These are phyloP conservation scores for Leptopilina clavipes DNA, from an alignment of 1,140 invertebrate genomes.

Conservation along the genomic window DNA sequence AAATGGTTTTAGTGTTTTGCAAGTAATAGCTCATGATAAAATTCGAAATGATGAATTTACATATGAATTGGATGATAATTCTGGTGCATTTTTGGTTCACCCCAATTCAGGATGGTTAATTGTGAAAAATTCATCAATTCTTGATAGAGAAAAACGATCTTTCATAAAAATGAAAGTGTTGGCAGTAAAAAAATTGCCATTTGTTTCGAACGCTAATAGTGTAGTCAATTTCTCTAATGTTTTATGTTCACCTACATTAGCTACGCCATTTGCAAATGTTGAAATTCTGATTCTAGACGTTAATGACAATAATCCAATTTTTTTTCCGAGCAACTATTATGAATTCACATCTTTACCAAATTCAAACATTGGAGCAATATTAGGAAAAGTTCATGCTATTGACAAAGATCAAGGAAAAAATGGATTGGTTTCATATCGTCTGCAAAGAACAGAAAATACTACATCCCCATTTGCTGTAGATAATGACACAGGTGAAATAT, in stretches of 20 bases:
- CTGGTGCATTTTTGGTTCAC: slow-evolving; percentile 87
- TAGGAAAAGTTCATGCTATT: slow-evolving; percentile 85
- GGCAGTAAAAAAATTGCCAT: slow-evolving; percentile 81
- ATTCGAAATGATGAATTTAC: slow-evolving; percentile 89
- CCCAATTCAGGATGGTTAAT: slow-evolving; percentile 88
- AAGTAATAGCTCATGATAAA: slow-evolving; percentile 84
- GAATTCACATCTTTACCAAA: slow-evolving; percentile 83
- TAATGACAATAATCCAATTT: slow-evolving; percentile 91
- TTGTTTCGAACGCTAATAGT: slow-evolving; percentile 66
- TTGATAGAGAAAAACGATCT: slow-evolving; percentile 85
- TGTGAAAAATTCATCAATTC: slow-evolving; percentile 84
- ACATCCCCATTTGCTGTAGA: slow-evolving; percentile 84
- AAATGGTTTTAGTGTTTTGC: slow-evolving; percentile 83
- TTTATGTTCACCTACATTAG: slow-evolving; percentile 54
- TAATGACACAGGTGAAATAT: slow-evolving; percentile 81
- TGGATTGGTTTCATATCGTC: slow-evolving; percentile 84
- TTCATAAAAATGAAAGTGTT: slow-evolving; percentile 83
- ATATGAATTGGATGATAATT: slow-evolving; percentile 84
- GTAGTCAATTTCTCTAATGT: background rate
- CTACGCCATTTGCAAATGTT: slow-evolving; percentile 81
- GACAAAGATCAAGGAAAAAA: slow-evolving; percentile 90
- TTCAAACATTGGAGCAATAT: slow-evolving; percentile 79
- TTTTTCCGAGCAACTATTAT: slow-evolving; percentile 88
- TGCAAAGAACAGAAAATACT: slow-evolving; percentile 82
- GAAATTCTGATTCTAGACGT: slow-evolving; percentile 88